Evolutionary conservation across 2,888 invertebrate genomes (phyloP), one percentile per base, ranked within the genome.

Genomic region (Drosophila stalkeri): DNA sequence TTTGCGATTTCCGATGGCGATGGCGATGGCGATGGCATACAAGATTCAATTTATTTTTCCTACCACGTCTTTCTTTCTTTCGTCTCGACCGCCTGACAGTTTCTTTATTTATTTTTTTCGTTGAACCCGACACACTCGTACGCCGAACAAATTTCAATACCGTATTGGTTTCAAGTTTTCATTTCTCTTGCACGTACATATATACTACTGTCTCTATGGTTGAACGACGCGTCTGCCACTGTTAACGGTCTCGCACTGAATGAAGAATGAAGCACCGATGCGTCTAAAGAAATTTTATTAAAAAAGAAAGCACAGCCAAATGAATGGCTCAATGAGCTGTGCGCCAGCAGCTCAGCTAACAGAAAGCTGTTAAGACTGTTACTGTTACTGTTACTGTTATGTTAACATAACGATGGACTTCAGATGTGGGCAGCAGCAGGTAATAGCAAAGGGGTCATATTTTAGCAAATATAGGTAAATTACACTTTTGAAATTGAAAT

Each of bases 271-370:
- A 80, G 80, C 80, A 70, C 33, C 66, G 75, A 70, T 75, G 76
- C 82, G 82, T 81, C 81, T 80, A 87, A 92, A 92, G 91, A 91
- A 91, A 91, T 92, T 90, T 80, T 84, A 84, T 84, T 81, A 85
- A 90, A 90, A 91, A 91, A 91, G 91, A 91, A 91, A 91, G 91
- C 90, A 89, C 80, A 51, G 54, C 51, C 68, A 49, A 65, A 67
- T 63, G 75, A 65, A 70, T 67, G 62, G 43, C 66, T 77, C 57
- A 51, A 64, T 64, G 64, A 37, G 72, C 44, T 63, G 43, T 57
- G 56, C 65, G 69, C 62, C 64, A 64, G 61, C 65, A 64, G 66
- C 68, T 33, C 46, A 41, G 59, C 60, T 65, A 63, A 56, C 64
- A 59, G 23, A 44, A 39, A 43, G 35, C 68, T 73, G 63, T 76